Conservation (phyloP, 2,113 vertebrate genomes). For the Cacatua alba region DNA sequence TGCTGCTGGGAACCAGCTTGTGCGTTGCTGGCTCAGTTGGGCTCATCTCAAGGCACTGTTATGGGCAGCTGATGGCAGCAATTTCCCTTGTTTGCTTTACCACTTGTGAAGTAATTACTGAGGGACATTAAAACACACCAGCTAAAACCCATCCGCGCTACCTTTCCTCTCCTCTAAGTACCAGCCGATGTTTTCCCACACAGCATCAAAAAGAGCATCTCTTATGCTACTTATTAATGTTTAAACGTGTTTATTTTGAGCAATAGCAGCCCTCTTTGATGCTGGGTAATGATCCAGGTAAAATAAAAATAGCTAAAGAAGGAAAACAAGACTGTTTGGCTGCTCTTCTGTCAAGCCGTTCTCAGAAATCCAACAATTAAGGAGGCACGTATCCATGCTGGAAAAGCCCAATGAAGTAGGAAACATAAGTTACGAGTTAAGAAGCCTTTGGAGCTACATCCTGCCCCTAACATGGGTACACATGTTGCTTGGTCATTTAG, state of each 20-base stretch:
- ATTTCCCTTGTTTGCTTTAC: not conserved
- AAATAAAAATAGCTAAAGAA: slow-evolving; percentile 53
- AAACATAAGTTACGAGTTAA: not conserved
- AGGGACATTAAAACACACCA: not conserved
- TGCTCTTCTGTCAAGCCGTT: not conserved
- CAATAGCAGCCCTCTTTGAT: not conserved
- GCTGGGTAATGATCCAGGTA: slow-evolving; percentile 27
- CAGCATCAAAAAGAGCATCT: slow-evolving; percentile 8
- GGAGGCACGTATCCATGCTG: not conserved
- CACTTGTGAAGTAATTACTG: not conserved
- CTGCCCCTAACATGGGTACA: not conserved
- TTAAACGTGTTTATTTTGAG: slow-evolving; percentile 54
- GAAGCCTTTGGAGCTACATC: not conserved
- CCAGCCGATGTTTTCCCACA: not conserved
- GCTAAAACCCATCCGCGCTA: not conserved
- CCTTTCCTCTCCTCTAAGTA: not conserved
- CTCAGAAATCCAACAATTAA: not conserved
- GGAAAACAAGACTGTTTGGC: not conserved
- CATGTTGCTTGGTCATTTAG: not conserved
- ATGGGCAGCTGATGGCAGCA: not conserved
- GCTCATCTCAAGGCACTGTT: not conserved
- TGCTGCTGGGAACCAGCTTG: not conserved
- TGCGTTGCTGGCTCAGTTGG: rapidly evolving
- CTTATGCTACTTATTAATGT: slow-evolving; percentile 38
- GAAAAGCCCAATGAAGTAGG: not conserved